Percentiles rank a stretch among this genome's conserved stretches.
These are phyloP conservation scores for Ctenodactylus gundi DNA, from an alignment of 2,113 vertebrate species.

Conservation along the genomic window DNA sequence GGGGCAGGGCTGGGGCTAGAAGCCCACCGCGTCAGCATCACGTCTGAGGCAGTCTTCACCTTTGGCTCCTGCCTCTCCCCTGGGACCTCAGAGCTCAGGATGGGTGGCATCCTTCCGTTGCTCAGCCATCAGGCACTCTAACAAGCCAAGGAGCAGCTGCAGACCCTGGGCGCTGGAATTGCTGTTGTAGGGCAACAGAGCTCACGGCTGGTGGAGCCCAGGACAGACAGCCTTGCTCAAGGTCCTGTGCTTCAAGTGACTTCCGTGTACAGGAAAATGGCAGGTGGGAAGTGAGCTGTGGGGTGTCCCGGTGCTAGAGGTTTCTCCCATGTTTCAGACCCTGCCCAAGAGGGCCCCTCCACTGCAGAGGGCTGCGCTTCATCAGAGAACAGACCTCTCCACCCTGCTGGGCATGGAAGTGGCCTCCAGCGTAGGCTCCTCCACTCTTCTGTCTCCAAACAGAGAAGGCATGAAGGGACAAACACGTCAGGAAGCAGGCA, in stretches of 20 bases:
- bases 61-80: not conserved
- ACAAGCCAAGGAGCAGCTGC: not conserved
- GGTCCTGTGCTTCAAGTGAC: not conserved
- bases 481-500: not conserved
- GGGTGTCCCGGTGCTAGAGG: not conserved
- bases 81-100: not conserved
- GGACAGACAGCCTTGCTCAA: not conserved
- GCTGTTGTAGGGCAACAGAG: too few species aligned
- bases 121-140: too few species aligned
- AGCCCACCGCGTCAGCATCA: not conserved
- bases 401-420: not conserved
- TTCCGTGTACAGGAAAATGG: not conserved
- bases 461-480: not conserved
- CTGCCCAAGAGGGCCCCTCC: rapidly evolving
- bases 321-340: too few species aligned
- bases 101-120: not conserved
- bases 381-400: not conserved
- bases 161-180: not conserved
- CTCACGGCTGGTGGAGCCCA: rapidly evolving
- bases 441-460: not conserved
- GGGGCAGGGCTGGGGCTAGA: not conserved
- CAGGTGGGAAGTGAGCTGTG: not conserved
- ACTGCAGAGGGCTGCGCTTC: not conserved
- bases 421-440: not conserved
- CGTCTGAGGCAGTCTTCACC: too few species aligned